phyloP scores from a whole-genome alignment of 2,797 vertebrate genomes.

The Acanthurus tractus region DNA sequence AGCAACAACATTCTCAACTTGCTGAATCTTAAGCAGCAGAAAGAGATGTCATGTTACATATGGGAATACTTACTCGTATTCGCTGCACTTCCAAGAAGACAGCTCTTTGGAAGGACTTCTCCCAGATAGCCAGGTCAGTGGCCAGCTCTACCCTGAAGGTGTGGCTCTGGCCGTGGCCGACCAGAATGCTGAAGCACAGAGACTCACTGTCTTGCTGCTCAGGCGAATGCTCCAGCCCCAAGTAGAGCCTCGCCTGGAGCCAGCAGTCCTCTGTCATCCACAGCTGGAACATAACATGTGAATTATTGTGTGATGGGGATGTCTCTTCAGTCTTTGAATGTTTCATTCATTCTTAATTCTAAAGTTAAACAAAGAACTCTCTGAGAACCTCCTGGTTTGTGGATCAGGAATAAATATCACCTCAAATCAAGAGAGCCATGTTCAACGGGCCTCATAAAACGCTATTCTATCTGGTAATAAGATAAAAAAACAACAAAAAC shows the following conservation, averaged over 20 bases:
- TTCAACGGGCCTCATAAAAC: constrained; percentile 18
- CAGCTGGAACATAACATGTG: constrained; percentile 83
- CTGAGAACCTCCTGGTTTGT: constrained; percentile 1
- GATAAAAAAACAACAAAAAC: constrained; percentile 1
- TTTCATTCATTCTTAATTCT: constrained; percentile 6
- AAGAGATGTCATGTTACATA: neutral
- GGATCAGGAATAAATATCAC: neutral
- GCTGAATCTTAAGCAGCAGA: neutral
- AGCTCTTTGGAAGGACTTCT: constrained; percentile 94
- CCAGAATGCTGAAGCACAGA: constrained; percentile 92
- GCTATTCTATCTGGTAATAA: neutral
- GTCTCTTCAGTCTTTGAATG: constrained; percentile 1
- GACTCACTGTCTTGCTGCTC: constrained; percentile 88
- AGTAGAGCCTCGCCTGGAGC: constrained; percentile 91
- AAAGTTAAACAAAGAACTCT: neutral
- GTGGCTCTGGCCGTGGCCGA: constrained; percentile 91
- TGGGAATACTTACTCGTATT: constrained; percentile 86
- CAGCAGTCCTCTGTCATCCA: constrained; percentile 93
- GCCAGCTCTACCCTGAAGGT: constrained; percentile 92
- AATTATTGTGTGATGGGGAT: neutral
- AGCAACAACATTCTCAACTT: constrained; percentile 12
- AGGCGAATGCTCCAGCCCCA: constrained; percentile 90
- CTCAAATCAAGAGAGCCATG: neutral
- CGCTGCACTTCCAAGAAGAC: constrained; percentile 94
- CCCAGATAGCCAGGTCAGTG: constrained; percentile 91